A percentile compares a stretch with the other conserved stretches of the same genome.
These are phyloP conservation scores for Drosophila kepulauana DNA, from an alignment of 1,140 invertebrate genomes.

Conservation along the genomic window DNA sequence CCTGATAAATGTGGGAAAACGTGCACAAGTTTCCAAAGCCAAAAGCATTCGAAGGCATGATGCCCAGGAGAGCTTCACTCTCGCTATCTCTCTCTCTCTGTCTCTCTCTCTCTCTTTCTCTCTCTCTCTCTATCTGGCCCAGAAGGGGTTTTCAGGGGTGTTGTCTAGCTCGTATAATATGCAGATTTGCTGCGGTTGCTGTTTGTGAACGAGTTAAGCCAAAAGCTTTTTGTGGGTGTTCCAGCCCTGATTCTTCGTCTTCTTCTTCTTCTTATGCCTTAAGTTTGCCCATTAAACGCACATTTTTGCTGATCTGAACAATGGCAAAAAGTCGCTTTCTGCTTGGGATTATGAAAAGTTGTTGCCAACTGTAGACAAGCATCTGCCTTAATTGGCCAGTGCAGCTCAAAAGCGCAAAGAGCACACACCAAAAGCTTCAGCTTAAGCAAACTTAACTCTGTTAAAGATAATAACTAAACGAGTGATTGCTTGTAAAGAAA, in stretches of 20 bases:
- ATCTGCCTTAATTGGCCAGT: constrained; percentile 31
- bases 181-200: constrained; percentile 67
- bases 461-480: constrained; percentile 5
- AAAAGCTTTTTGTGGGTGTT: constrained; percentile 21
- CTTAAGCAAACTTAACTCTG: constrained; percentile 7
- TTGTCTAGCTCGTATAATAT: constrained; percentile 48
- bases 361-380: constrained; percentile 5
- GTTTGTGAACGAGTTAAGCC: constrained; percentile 47
- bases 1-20: constrained; percentile 75
- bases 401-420: neutral
- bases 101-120: too few relatives aligned
- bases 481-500: neutral
- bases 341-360: constrained; percentile 31
- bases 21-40: constrained; percentile 66
- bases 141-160: neutral
- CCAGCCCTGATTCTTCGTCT: neutral
- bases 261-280: neutral
- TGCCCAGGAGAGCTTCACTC: constrained; percentile 9
- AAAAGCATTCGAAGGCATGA: constrained; percentile 10
- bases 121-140: neutral
- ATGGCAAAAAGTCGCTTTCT: constrained; percentile 9
- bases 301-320: constrained; percentile 36
- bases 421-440: neutral
- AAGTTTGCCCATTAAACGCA: constrained; percentile 32
- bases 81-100: too few relatives aligned